phyloP scores from a whole-genome alignment of 2,797 vertebrate species.

The Hydrocynus forskahlii region DNA sequence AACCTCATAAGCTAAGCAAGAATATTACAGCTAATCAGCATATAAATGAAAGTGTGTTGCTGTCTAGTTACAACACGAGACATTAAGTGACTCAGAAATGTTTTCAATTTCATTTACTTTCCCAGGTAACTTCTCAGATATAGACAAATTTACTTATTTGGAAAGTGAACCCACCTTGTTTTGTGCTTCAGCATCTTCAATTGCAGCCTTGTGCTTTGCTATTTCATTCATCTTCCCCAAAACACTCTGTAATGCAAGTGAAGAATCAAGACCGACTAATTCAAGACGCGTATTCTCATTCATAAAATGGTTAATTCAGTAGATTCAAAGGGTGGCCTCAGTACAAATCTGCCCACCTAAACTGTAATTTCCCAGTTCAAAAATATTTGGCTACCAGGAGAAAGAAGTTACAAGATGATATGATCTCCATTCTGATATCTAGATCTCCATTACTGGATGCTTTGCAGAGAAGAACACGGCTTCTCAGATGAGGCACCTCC shows the following conservation, averaged over 20 bases:
- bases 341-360: neutral
- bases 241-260: slow-evolving; percentile 80
- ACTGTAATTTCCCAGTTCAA: neutral
- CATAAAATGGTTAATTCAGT: neutral
- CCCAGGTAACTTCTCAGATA: neutral
- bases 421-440: neutral
- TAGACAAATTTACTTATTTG: neutral
- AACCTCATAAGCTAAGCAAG: too few species aligned
- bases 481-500: neutral
- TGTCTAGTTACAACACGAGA: neutral
- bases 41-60: neutral
- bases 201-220: slow-evolving; percentile 89
- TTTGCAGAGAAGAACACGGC: neutral
- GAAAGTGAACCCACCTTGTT: slow-evolving; percentile 81
- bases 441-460: neutral
- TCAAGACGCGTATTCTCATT: neutral
- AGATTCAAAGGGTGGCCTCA: neutral
- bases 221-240: slow-evolving; percentile 96
- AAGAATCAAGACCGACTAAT: slow-evolving; percentile 8
- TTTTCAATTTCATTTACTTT: neutral
- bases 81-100: neutral
- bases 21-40: neutral
- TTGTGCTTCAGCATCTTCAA: slow-evolving; percentile 91
- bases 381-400: neutral
- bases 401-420: neutral